phyloP scores from a whole-genome alignment of 1,140 invertebrate species.

The Monochamus saltuarius region DNA sequence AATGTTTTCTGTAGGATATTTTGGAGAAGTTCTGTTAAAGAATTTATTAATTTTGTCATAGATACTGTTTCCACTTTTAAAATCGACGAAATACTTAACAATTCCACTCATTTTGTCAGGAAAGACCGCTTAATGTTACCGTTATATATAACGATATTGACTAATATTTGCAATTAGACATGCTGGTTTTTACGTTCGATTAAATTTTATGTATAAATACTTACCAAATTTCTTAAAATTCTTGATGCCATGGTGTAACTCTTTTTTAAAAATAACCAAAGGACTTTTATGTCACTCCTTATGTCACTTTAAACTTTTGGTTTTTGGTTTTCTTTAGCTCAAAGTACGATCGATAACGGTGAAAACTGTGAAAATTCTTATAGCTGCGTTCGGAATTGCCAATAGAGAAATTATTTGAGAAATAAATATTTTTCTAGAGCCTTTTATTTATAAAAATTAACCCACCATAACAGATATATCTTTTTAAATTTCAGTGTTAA shows the following conservation, averaged over 20 bases:
- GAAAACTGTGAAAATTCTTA: too few species aligned
- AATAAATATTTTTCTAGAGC: too few species aligned
- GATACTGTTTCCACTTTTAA: constrained; percentile 23
- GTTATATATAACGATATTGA: not conserved
- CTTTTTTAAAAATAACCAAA: too few species aligned
- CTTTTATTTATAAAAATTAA: too few species aligned
- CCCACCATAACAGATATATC: too few species aligned
- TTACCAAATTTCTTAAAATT: constrained; percentile 35
- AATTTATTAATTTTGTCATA: constrained; percentile 20
- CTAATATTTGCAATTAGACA: constrained; percentile 1
- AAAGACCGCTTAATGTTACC: not conserved
- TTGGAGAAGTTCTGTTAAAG: constrained; percentile 20
- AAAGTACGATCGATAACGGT: too few species aligned
- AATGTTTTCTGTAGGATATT: constrained; percentile 3
- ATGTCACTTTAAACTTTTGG: too few species aligned
- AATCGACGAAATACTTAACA: constrained; percentile 21
- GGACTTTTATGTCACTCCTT: too few species aligned
- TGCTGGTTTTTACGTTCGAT: not conserved
- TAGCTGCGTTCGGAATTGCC: too few species aligned
- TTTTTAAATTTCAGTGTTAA: too few species aligned
- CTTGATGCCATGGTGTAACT: constrained; percentile 25
- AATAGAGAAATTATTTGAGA: too few species aligned
- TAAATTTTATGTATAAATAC: constrained; percentile 18
- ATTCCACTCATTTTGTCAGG: not conserved
- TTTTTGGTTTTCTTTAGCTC: too few species aligned